Conservation (phyloP, 2,797 vertebrate genomes). For the Amblyraja radiata region DNA sequence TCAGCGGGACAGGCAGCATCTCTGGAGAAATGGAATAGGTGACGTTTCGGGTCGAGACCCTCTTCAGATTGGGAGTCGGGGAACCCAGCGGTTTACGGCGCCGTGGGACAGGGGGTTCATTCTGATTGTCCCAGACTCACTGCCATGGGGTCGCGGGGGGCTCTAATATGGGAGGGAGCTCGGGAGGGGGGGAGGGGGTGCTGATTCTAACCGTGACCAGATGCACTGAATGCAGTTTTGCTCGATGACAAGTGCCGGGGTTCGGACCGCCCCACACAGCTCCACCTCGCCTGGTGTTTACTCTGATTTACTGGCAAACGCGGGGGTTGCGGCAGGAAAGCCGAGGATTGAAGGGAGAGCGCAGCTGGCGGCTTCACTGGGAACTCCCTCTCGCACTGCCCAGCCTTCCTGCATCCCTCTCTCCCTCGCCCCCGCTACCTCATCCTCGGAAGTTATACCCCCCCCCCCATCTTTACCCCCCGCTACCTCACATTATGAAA, state of each 20-base stretch:
- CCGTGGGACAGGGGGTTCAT: too few species aligned
- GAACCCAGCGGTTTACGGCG: too few species aligned
- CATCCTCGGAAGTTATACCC: neutral
- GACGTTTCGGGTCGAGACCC: too few species aligned
- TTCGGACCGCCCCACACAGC: neutral
- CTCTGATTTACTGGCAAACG: neutral
- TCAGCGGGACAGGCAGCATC: too few species aligned
- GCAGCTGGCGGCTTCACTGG: neutral
- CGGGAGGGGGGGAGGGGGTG: neutral
- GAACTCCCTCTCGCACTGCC: neutral
- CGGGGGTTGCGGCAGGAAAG: neutral
- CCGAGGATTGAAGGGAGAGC: neutral
- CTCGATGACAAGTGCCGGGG: neutral
- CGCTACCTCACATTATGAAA: too few species aligned
- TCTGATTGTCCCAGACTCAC: neutral
- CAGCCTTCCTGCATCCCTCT: neutral
- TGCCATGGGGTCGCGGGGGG: too few species aligned
- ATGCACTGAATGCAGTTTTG: neutral
- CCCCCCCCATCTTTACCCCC: too few species aligned
- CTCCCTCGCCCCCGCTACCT: neutral
- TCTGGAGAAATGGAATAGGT: too few species aligned
- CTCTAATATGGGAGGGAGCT: too few species aligned
- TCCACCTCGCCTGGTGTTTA: neutral
- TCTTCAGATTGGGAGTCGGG: too few species aligned
- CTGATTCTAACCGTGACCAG: too few species aligned